phyloP scores from a whole-genome alignment of 2,888 invertebrate species.

The Scelioninae gen. 1 region DNA sequence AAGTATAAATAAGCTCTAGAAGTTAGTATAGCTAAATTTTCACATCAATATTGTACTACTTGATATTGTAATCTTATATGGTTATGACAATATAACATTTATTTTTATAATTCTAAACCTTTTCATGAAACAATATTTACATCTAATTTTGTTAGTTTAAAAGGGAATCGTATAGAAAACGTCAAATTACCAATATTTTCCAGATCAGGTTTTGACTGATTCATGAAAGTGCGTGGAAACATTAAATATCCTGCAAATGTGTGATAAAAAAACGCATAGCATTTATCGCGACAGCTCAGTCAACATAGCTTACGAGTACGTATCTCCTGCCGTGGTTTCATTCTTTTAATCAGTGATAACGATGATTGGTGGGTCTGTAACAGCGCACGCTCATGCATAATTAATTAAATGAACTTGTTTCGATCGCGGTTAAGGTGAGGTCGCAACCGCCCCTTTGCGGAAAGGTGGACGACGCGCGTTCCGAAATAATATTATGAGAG shows the following conservation, averaged over 20 bases:
- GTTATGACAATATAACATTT: too few relatives aligned
- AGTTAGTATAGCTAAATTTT: too few relatives aligned
- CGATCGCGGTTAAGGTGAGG: slow-evolving; percentile 76
- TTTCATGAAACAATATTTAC: too few relatives aligned
- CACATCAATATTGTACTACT: too few relatives aligned
- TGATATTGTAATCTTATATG: too few relatives aligned
- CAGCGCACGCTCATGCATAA: slow-evolving; percentile 78
- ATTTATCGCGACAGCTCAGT: slow-evolving; percentile 47
- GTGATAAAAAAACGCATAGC: slow-evolving; percentile 21
- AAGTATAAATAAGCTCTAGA: too few relatives aligned
- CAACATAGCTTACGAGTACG: slow-evolving; percentile 27
- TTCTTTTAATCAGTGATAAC: slow-evolving; percentile 73
- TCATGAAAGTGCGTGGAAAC: neutral
- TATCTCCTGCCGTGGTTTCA: slow-evolving; percentile 52
- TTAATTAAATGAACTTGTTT: slow-evolving; percentile 81
- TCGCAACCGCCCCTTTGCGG: slow-evolving; percentile 71
- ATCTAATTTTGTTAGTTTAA: too few relatives aligned
- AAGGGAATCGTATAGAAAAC: too few relatives aligned
- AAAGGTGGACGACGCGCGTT: slow-evolving; percentile 71
- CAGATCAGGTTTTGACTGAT: neutral
- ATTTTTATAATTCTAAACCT: too few relatives aligned
- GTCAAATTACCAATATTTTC: neutral
- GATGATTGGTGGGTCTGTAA: slow-evolving; percentile 74
- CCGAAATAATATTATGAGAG: slow-evolving; percentile 79
- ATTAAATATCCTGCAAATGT: slow-evolving; percentile 27